These are phyloP conservation scores for Trileptium ribeirensis DNA, from an alignment of 2,888 invertebrate genomes.

Conservation along the genomic window DNA sequence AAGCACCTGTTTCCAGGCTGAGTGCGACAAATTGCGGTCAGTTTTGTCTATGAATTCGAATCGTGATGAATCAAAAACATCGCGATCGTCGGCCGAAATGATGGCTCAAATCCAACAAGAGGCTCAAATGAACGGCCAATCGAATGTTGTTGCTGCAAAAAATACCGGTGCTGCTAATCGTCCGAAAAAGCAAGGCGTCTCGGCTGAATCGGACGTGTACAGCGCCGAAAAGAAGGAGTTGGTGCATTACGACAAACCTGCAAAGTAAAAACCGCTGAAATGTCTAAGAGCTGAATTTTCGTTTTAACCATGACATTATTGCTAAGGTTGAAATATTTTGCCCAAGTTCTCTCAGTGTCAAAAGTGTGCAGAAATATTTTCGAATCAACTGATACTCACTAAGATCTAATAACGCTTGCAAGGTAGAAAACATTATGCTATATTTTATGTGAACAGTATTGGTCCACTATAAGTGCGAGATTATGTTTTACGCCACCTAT, in stretches of 20 bases:
- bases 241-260: constrained; percentile 46
- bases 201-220: constrained; percentile 50
- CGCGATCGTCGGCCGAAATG: constrained; percentile 47
- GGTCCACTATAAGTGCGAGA: too few relatives aligned
- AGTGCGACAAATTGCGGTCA: constrained; percentile 55
- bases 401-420: too few relatives aligned
- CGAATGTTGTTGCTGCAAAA: too few relatives aligned
- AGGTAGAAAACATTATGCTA: too few relatives aligned
- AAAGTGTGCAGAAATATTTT: too few relatives aligned
- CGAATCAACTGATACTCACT: too few relatives aligned
- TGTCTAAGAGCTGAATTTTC: too few relatives aligned
- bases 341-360: too few relatives aligned
- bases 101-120: constrained; percentile 52
- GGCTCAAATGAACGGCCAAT: constrained; percentile 39
- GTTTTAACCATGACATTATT: too few relatives aligned
- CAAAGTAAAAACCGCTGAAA: constrained; percentile 37
- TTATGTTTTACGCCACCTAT: too few relatives aligned
- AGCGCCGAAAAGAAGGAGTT: constrained; percentile 40
- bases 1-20: constrained; percentile 41
- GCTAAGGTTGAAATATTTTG: too few relatives aligned
- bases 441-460: too few relatives aligned
- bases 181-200: constrained; percentile 56
- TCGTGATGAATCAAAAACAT: constrained; percentile 29
- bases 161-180: constrained; percentile 38
- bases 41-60: constrained; percentile 54